phyloP scores from a whole-genome alignment of 35 echinoderm and acorn worm species.

The Acanthaster planci region DNA sequence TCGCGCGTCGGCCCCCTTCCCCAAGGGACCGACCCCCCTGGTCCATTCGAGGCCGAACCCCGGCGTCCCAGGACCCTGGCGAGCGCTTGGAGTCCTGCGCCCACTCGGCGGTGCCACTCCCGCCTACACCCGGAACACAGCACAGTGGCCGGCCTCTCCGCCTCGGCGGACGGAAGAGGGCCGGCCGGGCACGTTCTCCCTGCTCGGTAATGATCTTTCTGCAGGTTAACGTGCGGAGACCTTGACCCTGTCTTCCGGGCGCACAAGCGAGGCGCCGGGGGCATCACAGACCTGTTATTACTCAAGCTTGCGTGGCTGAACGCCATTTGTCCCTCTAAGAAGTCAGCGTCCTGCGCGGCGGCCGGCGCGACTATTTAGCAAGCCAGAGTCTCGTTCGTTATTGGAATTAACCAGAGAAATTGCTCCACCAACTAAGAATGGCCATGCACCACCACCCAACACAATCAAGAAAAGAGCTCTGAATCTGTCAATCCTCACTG shows the following conservation, averaged over 20 bases:
- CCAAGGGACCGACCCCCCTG: not conserved
- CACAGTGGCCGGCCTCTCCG: not conserved
- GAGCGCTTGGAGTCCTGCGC: not conserved
- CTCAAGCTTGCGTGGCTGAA: constrained; percentile 66
- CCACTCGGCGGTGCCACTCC: not conserved
- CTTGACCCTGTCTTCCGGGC: constrained; percentile 89
- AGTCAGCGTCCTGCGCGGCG: constrained; percentile 36
- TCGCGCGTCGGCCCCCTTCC: not conserved
- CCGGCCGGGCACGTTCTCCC: not conserved
- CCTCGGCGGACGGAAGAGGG: not conserved
- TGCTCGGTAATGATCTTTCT: constrained; percentile 75
- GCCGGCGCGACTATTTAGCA: constrained; percentile 64
- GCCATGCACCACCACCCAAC: constrained; percentile 81
- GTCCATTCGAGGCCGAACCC: not conserved
- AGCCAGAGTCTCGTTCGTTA: constrained; percentile 78
- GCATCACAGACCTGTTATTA: constrained; percentile 94
- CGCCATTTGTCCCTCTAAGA: constrained; percentile 74
- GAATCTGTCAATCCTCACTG: constrained; percentile 85
- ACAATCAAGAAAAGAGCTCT: constrained; percentile 90
- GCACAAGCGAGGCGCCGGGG: constrained; percentile 43
- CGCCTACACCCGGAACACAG: not conserved
- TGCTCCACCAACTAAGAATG: constrained; percentile 85
- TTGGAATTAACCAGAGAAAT: constrained; percentile 87
- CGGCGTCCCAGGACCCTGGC: not conserved
- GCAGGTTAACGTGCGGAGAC: constrained; percentile 94